Evolutionary conservation across 2,888 invertebrate species (phyloP), one percentile per base, ranked within the genome.

Genomic region (Baccha elongata): DNA sequence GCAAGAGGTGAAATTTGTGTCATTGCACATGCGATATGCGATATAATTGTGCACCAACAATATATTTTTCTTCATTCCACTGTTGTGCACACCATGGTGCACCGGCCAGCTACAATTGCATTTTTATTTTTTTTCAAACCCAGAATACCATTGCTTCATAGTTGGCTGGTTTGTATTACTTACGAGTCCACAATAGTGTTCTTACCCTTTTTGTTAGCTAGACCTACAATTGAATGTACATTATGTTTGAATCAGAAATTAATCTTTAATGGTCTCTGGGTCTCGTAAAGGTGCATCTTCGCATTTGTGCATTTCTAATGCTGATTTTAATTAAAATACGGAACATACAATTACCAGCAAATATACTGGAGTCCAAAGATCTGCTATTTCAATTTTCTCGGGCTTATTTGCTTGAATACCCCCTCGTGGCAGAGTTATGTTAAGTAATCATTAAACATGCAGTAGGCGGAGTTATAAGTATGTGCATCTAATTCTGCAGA

Each of bases 21-120:
- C 76, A 76, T 40, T 76, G 76, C 76, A 76, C 76, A 71, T 71
- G 55, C 40, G 71, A 55, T 71, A 76, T 76, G 69, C 69, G 62
- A 46, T 69, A 75, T 64, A 60, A 60, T 32, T 48, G 40, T 46
- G 37, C 46, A 58, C 23, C 50, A 44, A 32, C 48, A 32, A 44
- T 74, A 50, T 67, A 8, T 32, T 60, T 75, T 60, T 75, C 60
- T 62, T 60, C 42, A 48, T 48, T 37, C 11, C 55, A 52, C 60
- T 17, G 19, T 50, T 23, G 42, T 19, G 42, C 60, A 68, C 58
- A 35, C 26, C 26, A 35, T 35, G 53, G 19, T 53, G 53, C 32
- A 58, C 37, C 10, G 40, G 26, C 58, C 50, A 26, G 69, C n/a
- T 46, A 44, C 29, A 60, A 23, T 44, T 60, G 40, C 46, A 50